Conservation (phyloP, 2,113 vertebrate genomes). For the Macquaria ambigua region DNA sequence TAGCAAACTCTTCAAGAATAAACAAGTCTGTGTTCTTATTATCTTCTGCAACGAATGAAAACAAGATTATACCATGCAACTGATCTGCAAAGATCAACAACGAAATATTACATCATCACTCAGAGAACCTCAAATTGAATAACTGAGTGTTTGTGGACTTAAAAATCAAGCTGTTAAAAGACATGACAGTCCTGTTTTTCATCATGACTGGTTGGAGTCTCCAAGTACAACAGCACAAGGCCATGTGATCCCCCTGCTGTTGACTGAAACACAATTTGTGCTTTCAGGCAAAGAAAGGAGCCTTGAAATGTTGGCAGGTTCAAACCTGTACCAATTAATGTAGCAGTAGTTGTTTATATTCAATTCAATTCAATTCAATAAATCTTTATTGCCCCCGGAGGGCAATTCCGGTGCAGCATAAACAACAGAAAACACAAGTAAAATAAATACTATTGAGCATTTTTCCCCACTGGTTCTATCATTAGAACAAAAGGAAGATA, state of each 20-base stretch:
- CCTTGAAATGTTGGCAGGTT: not conserved
- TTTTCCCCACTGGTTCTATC: not conserved
- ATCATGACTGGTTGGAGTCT: conserved; percentile 8
- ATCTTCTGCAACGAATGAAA: not conserved
- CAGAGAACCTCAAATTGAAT: conserved; percentile 15
- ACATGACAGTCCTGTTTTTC: conserved; percentile 28
- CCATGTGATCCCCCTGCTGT: conserved; percentile 1
- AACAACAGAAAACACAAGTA: not conserved
- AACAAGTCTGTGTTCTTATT: not conserved
- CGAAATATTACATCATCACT: not conserved
- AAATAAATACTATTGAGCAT: not conserved
- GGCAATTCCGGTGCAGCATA: too few species aligned
- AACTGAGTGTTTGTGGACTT: not conserved
- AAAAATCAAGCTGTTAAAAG: conserved; percentile 22
- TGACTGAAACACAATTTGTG: conserved; percentile 12
- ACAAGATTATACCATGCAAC: not conserved
- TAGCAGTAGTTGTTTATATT: not conserved
- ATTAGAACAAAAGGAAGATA: not conserved
- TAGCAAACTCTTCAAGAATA: not conserved
- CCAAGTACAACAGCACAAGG: not conserved
- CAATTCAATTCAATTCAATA: too few species aligned
- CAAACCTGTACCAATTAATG: conserved; percentile 2
- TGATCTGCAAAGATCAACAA: conserved; percentile 23
- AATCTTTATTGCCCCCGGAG: too few species aligned
- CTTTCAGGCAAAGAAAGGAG: not conserved